Evolutionary conservation across 2,113 vertebrate genomes (phyloP), one percentile per base, ranked within the genome.

Genomic region (Pontoporia blainvillei): DNA sequence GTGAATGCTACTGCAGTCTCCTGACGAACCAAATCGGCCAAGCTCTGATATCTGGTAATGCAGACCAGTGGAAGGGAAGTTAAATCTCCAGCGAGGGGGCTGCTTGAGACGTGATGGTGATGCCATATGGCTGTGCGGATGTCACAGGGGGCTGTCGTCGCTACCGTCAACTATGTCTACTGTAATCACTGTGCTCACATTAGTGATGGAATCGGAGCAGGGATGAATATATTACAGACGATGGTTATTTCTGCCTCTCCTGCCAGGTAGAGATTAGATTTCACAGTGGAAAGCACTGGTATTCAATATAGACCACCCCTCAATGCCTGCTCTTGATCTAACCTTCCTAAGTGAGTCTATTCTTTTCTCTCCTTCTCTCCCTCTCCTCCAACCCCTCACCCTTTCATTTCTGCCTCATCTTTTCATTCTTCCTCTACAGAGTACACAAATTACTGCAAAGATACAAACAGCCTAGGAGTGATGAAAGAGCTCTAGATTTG

Each of bases 1-100:
- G 62, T 59, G 49, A 96, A 94, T 96, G 96, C 72, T 71, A 96
- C 44, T 59, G 17, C 64, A 90, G 46, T 93, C 64, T 89, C 59
- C 90, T 29, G 34, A 95, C 73, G 34, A 69, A 67, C 17, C 27
- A 31, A 39, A 73, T 12, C 0, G 1, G 90, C 59, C 62, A 86
- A 57, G 41, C 6, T 91, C 49, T 84, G 12, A 82, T 31, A 18
- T 10, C 6, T 5, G 13, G 64, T 11, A 2, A 86, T 44, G 31
- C 41, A 79, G 4, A 66, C 14, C 17, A 72, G 66, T 8, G 39
- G 75, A 69, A 34, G 17, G 29, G n/a, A 91, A 7, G 34, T 20
- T 4, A 18, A 11, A 21, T 9, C 34, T 23, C 5, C 1, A 44
- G 39, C 0, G 1, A 27, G n/a, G 25, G 34, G 10, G 25, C 52